These are phyloP conservation scores for Eremophila alpestris DNA, from an alignment of 2,797 vertebrate genomes.

Conservation along the genomic window DNA sequence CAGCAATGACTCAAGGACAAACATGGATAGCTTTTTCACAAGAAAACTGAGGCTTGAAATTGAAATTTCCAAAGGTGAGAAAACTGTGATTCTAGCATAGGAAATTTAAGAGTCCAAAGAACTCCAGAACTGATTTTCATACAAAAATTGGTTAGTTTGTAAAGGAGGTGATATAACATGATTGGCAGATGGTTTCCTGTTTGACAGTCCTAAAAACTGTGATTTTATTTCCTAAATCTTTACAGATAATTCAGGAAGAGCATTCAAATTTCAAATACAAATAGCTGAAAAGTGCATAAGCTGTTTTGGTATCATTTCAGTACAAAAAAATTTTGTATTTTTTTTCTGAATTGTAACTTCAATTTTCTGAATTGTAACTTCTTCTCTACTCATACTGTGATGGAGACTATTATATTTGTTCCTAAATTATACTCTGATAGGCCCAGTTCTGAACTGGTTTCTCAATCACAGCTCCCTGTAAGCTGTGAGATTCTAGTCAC, in stretches of 20 bases:
- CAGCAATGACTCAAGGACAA: background rate
- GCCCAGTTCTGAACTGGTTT: background rate
- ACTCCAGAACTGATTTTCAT: background rate
- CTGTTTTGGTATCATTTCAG: background rate
- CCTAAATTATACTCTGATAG: background rate
- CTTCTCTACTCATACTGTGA: background rate
- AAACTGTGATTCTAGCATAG: background rate
- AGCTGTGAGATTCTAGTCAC: background rate
- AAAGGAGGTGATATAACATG: background rate
- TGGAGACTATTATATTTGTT: background rate
- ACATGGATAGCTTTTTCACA: background rate
- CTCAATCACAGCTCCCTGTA: background rate
- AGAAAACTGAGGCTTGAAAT: background rate
- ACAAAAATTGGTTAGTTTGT: background rate
- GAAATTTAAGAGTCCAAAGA: background rate
- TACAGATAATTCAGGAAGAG: background rate
- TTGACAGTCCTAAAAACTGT: background rate
- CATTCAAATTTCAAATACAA: background rate
- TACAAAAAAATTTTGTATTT: background rate
- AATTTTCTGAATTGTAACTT: background rate
- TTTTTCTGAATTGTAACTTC: background rate
- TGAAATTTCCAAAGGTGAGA: background rate
- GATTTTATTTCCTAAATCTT: conserved; percentile 11
- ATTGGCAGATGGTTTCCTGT: background rate
- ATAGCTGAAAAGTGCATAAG: background rate